These are phyloP conservation scores for Melanogrammus aeglefinus DNA, from an alignment of 2,797 vertebrate genomes.

Conservation along the genomic window DNA sequence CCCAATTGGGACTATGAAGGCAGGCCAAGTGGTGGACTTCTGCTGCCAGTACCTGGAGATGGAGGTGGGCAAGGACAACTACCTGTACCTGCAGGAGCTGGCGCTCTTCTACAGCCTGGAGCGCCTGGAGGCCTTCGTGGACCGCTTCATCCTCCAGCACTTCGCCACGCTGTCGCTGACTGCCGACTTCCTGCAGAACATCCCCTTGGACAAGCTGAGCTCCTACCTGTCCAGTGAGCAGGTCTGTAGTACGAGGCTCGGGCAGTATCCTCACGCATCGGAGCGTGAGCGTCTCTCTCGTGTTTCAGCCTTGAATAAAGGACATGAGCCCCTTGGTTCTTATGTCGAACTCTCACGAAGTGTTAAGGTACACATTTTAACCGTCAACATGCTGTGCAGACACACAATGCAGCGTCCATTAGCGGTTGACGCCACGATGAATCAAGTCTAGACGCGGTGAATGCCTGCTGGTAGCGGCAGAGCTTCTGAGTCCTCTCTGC, in stretches of 20 bases:
- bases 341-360: neutral
- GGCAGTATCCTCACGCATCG: neutral
- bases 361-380: neutral
- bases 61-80: constrained; percentile 90
- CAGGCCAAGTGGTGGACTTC: constrained; percentile 91
- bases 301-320: too few species aligned
- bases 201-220: constrained; percentile 82
- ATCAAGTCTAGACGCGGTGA: neutral
- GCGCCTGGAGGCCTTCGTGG: constrained; percentile 84
- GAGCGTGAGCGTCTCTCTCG: neutral
- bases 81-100: constrained; percentile 89
- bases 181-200: constrained; percentile 78
- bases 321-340: neutral
- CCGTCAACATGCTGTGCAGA: neutral
- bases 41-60: constrained; percentile 93
- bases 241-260: constrained; percentile 22
- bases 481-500: neutral
- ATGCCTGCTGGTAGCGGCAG: neutral
- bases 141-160: constrained; percentile 82
- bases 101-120: constrained; percentile 90
- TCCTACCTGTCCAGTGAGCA: constrained; percentile 81
- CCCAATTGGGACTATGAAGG: constrained; percentile 70
- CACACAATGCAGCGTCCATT: too few species aligned
- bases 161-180: constrained; percentile 85
- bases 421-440: neutral